These are phyloP conservation scores for Heliconius hewitsoni DNA, from an alignment of 1,140 invertebrate species.

Conservation along the genomic window DNA sequence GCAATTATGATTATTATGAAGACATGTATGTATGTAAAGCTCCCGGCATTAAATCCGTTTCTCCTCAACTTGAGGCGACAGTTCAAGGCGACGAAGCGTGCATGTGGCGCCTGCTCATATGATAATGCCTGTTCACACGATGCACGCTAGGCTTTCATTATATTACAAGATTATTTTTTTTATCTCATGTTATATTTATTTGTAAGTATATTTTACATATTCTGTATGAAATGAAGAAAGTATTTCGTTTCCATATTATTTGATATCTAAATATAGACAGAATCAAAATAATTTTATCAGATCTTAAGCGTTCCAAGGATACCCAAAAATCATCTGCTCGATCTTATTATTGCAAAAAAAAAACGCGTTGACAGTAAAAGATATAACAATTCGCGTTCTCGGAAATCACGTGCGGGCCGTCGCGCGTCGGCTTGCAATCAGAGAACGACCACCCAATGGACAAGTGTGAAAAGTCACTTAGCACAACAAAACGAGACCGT, in stretches of 20 bases:
- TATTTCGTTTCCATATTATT: neutral
- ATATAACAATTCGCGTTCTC: conserved; percentile 31
- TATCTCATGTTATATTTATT: neutral
- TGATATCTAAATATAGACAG: neutral
- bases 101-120: conserved; percentile 42
- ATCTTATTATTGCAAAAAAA: conserved; percentile 25
- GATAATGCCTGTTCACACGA: conserved; percentile 40
- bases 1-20: conserved; percentile 54
- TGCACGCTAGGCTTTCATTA: conserved; percentile 4
- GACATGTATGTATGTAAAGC: conserved; percentile 37
- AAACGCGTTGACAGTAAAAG: conserved; percentile 19
- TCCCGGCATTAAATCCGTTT: conserved; percentile 63
- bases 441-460: conserved; percentile 36
- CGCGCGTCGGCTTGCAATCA: conserved; percentile 17
- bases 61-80: conserved; percentile 61
- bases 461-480: conserved; percentile 40
- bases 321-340: conserved; percentile 12
- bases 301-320: neutral
- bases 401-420: conserved; percentile 34
- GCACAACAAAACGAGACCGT: conserved; percentile 40
- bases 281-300: neutral
- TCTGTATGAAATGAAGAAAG: neutral
- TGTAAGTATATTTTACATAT: neutral
- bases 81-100: conserved; percentile 63
- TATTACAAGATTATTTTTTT: neutral